Evolutionary conservation across 2,888 invertebrate species (phyloP).

Genomic region (Parascotia fuliginaria): DNA sequence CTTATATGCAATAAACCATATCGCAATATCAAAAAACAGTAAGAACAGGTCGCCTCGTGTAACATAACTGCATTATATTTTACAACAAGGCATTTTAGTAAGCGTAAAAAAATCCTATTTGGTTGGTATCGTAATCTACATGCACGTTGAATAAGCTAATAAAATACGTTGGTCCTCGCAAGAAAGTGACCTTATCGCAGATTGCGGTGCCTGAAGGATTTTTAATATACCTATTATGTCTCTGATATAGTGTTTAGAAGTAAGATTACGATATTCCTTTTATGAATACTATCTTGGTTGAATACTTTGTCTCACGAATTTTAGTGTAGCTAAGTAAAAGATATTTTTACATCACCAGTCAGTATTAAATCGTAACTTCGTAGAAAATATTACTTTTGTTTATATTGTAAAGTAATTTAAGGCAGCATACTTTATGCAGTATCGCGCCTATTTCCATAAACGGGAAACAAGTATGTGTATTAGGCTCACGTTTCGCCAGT

Average conservation of each 20-base stretch:
- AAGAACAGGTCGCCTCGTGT: conserved; percentile 17
- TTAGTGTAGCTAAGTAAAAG: neutral
- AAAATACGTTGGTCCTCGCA: conserved; percentile 27
- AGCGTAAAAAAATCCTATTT: conserved; percentile 22
- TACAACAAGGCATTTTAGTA: conserved; percentile 30
- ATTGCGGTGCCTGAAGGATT: conserved; percentile 21
- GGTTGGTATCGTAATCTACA: conserved; percentile 28
- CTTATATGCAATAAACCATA: conserved; percentile 7
- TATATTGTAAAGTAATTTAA: too few relatives aligned
- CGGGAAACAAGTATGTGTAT: too few relatives aligned
- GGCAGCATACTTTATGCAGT: too few relatives aligned
- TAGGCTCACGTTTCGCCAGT: too few relatives aligned
- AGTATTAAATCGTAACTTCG: too few relatives aligned
- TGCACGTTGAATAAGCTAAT: conserved; percentile 33
- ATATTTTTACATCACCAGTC: too few relatives aligned
- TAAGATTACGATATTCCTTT: neutral
- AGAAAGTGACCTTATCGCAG: conserved; percentile 30
- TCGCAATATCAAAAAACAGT: conserved; percentile 5
- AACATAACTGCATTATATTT: conserved; percentile 37
- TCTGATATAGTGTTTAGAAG: neutral
- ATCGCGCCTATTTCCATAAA: too few relatives aligned
- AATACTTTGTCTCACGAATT: neutral
- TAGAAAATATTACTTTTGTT: too few relatives aligned
- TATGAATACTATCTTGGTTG: neutral
- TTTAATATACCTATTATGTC: conserved; percentile 13